Evolutionary conservation across 2,113 vertebrate genomes (phyloP), one percentile per base, ranked within the genome.

Genomic region (Vulpes vulpes): DNA sequence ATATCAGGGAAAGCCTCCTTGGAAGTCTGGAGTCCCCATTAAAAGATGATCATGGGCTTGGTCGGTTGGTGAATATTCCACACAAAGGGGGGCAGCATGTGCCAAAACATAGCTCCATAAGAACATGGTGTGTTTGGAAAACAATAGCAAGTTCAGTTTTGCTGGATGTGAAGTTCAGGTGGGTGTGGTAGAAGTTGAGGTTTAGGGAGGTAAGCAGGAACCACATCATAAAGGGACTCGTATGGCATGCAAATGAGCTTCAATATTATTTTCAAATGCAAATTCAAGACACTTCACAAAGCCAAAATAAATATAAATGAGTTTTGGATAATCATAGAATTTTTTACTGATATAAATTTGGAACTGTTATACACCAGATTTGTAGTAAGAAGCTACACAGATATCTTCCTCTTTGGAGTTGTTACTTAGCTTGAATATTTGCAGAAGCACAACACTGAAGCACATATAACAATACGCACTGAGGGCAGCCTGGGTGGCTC

Each of bases 401-500:
- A 53, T 67, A 69, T 67, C 84, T 97, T 95, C 38, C 20, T 65
- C 67, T 74, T 90, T 73, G 49, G 67, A 82, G 32, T 86, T 80
- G n/a, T 96, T 87, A 64, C 10, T 88, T 93, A 83, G 8, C 35
- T 76, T 82, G 35, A 86, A 23, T 95, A 51, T 96, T 89, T 69
- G 38, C 71, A 59, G 57, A 94, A 96, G 81, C 67, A 81, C 73
- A n/a, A 71, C 87, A 79, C 12, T 80, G 71, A 85, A 57, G 57
- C 35, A 22, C 5, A 60, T 12, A 59, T n/a, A 89, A 74, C 51
- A 85, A n/a, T 30, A 69, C 43, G 4, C 17, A 57, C 32, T 22
- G 73, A n/a, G 38, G 38, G 38, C 38, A 38, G 3, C 38, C 38
- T 38, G 38, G 38, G 38, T 38, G 38, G 38, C 38, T 3, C 38